Percentiles rank a stretch among this genome's conserved stretches.
phyloP scores from a whole-genome alignment of 2,888 invertebrate species.

The Tenthredo scrophulariae region DNA sequence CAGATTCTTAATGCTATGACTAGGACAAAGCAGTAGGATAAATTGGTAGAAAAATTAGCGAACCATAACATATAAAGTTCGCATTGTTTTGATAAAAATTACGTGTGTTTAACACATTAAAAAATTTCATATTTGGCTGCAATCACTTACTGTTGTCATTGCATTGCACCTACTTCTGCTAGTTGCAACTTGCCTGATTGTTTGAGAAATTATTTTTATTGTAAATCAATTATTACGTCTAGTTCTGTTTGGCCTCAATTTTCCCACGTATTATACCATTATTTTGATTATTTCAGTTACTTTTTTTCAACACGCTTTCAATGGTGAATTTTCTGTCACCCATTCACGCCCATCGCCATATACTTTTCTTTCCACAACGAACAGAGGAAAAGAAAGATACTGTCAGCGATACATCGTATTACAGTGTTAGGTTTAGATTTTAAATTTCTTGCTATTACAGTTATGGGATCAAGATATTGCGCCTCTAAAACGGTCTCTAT shows the following conservation, averaged over 20 bases:
- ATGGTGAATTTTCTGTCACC: neutral
- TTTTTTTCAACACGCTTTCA: neutral
- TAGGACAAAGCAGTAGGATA: neutral
- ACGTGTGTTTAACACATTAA: too few relatives aligned
- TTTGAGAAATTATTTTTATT: neutral
- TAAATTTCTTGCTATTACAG: constrained; percentile 78
- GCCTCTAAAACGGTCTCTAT: constrained; percentile 90
- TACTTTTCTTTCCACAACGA: neutral
- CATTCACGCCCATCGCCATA: neutral
- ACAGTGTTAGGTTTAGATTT: constrained; percentile 17
- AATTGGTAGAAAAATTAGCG: neutral
- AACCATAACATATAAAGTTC: too few relatives aligned
- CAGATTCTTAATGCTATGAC: neutral
- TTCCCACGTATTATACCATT: neutral
- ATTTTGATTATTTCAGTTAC: constrained; percentile 11
- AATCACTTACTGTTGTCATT: neutral
- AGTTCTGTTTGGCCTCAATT: neutral
- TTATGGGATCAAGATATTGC: constrained; percentile 94
- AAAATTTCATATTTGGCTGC: neutral
- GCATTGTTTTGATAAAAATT: neutral
- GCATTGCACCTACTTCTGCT: neutral
- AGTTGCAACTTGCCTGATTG: neutral
- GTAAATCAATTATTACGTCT: neutral
- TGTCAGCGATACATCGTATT: constrained; percentile 55
- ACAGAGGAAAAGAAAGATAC: constrained; percentile 52